Evolutionary conservation across 92 coral and sea anemone species (phyloP).

Genomic region (Blastomussa wellsi): DNA sequence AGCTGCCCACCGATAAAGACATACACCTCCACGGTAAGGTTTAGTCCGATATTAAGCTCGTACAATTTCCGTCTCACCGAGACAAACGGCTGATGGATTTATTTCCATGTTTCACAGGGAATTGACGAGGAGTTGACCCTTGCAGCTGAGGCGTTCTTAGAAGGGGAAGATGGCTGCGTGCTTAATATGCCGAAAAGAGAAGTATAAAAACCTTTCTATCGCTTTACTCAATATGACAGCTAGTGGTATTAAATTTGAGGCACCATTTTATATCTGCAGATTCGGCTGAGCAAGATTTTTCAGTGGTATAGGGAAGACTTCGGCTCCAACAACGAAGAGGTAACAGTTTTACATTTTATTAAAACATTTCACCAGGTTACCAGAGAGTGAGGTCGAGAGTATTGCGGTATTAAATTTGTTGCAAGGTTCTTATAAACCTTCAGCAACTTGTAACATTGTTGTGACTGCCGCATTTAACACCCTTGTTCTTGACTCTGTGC

Average conservation of each 20-base stretch:
- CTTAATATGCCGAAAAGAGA: conserved; percentile 81
- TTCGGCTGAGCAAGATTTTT: conserved; percentile 90
- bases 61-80: neutral
- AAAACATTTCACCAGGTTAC: too few relatives aligned
- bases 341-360: neutral
- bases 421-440: too few relatives aligned
- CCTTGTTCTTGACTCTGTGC: neutral
- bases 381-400: too few relatives aligned
- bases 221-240: too few relatives aligned
- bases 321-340: conserved; percentile 87
- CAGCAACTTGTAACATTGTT: neutral
- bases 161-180: conserved; percentile 96
- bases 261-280: conserved; percentile 32
- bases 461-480: too few relatives aligned
- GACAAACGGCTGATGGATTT: too few relatives aligned
- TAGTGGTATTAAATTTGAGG: neutral
- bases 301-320: conserved; percentile 97
- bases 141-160: conserved; percentile 95
- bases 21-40: conserved; percentile 81
- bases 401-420: too few relatives aligned
- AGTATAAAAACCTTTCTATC: conserved; percentile 49
- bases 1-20: conserved; percentile 99
- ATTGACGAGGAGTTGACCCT: conserved; percentile 81
- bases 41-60: too few relatives aligned
- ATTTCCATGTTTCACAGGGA: conserved; percentile 47